Evolutionary conservation across 2,888 invertebrate species (phyloP), one percentile per base, ranked within the genome.

Genomic region (Hedya salicella): DNA sequence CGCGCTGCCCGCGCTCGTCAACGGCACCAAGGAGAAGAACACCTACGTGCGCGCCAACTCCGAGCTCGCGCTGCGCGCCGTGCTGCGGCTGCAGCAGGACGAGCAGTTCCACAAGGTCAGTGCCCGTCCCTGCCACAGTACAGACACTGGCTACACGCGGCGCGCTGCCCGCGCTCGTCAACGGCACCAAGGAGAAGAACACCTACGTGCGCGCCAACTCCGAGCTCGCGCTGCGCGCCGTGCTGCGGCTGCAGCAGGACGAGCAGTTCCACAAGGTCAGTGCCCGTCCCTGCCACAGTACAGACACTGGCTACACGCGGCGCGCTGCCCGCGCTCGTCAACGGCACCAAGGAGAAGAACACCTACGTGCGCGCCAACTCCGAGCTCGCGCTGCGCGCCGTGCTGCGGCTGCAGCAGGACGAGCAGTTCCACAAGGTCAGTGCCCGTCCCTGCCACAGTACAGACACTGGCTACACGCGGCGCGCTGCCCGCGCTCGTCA

Each of bases 1-100:
- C 96, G 95, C 81, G 91, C 93, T 99, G 72, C 98, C 99, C 0
- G 97, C 97, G 90, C 93, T 99, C 75, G 98, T 99, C 59, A 99
- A 98, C 92, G 99, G 99, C 70, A 98, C 98, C 68, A 99, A 99
- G 93, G 99, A 99, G 92, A 99, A 98, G 92, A 99, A 99, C 91
- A 95, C 97, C 53, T 96, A 97, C 82, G 99, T 99, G 46, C 96
- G 97, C 86, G 96, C 97, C 44, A 97, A 97, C 90, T 97, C 98
- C 44, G 99, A 99, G 93, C 94, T 96, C 70, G 98, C 98, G 8
- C 93, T 99, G 56, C 95, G 98, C 53, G 95, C 97, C 57, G 94
- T 98, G 73, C 94, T 99, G 73, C 94, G 95, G 68, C 93, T 99
- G 72, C 94, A 96, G 73, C 93, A 95, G 61, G 96, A 96, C 60